A percentile compares a stretch with the other conserved stretches of the same genome.
These are phyloP conservation scores for Bujurquina vittata DNA, from an alignment of 2,113 vertebrate species.

Conservation along the genomic window DNA sequence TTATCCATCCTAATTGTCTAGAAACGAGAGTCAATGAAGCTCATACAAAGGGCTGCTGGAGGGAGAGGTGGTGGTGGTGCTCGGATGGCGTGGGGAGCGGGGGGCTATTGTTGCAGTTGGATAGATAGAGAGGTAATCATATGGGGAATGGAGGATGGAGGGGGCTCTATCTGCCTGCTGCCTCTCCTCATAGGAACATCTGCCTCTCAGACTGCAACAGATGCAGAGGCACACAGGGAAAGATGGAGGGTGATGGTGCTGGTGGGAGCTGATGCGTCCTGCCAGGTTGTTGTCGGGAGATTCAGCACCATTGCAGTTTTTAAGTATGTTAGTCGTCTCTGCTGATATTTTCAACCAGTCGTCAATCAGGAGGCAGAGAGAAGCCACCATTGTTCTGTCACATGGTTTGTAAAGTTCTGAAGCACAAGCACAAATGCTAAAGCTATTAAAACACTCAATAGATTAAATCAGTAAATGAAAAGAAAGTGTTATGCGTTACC, in stretches of 20 bases:
- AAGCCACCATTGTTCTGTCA: not conserved
- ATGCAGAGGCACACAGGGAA: constrained; percentile 66
- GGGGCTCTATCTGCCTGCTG: constrained; percentile 62
- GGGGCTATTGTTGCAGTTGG: constrained; percentile 43
- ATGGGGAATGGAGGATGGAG: constrained; percentile 6
- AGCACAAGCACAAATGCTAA: not conserved
- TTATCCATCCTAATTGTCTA: constrained; percentile 62
- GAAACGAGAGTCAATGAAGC: constrained; percentile 66
- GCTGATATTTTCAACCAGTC: not conserved
- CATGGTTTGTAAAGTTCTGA: not conserved
- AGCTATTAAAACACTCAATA: not conserved
- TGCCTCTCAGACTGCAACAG: constrained; percentile 71
- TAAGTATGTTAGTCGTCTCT: constrained; percentile 16
- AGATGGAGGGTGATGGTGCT: constrained; percentile 6
- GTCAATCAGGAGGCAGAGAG: not conserved
- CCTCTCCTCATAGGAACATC: constrained; percentile 70
- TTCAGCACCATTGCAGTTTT: constrained; percentile 8
- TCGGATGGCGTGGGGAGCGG: not conserved
- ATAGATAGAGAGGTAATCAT: constrained; percentile 55
- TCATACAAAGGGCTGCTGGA: constrained; percentile 43
- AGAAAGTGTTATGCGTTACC: constrained; percentile 15
- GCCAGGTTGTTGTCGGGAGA: constrained; percentile 33
- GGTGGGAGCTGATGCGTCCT: constrained; percentile 23
- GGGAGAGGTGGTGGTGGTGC: constrained; percentile 25
- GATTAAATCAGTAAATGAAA: constrained; percentile 22